Percentiles rank a stretch among this genome's conserved stretches.
Conservation (phyloP, 1,140 invertebrate species). For the Drosophila quadrilineata region DNA sequence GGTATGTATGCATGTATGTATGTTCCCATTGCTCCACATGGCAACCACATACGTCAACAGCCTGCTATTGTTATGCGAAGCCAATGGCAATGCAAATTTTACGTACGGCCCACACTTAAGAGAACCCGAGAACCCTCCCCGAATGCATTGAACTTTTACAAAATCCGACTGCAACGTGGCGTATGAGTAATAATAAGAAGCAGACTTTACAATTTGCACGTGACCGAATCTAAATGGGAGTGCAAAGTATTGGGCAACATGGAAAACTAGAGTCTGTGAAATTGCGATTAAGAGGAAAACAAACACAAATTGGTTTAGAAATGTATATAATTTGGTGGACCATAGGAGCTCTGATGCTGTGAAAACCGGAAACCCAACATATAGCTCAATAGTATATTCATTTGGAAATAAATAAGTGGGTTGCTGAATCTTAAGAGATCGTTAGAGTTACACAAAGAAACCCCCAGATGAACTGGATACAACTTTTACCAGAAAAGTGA, state of each 20-base stretch:
- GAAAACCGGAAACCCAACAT: no score
- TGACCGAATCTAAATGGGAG: constrained; percentile 37
- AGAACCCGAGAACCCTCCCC: constrained; percentile 44
- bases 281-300: constrained; percentile 4
- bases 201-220: constrained; percentile 34
- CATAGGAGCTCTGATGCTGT: not conserved
- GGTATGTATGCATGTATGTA: constrained; percentile 8
- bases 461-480: no score
- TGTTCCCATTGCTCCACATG: constrained; percentile 34
- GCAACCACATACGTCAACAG: constrained; percentile 52
- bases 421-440: no score
- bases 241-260: not conserved
- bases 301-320: not conserved
- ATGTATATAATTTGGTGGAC: not conserved
- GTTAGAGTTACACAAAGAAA: no score
- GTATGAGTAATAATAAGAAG: constrained; percentile 62
- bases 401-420: no score
- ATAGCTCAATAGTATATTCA: no score
- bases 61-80: constrained; percentile 59
- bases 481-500: no score
- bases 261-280: not conserved
- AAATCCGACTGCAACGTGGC: constrained; percentile 62
- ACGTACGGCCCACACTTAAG: constrained; percentile 23
- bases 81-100: constrained; percentile 54
- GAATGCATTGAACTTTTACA: constrained; percentile 64